Percentiles rank a stretch among this genome's conserved stretches.
These are phyloP conservation scores for Whitmania pigra DNA, from an alignment of 1,140 invertebrate species.

Conservation along the genomic window DNA sequence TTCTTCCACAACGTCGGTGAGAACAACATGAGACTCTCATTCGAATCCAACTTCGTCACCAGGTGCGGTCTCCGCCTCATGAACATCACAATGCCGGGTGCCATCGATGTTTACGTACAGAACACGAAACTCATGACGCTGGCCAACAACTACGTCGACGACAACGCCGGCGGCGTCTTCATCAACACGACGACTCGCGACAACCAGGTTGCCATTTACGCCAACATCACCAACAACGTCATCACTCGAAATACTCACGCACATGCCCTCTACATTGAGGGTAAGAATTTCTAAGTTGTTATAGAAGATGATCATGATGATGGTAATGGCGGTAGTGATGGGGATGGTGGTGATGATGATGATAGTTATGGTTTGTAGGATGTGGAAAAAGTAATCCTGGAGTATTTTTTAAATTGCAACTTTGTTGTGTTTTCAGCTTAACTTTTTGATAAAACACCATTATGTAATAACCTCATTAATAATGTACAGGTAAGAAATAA, in stretches of 20 bases:
- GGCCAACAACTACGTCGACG: constrained; percentile 32
- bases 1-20: constrained; percentile 70
- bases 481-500: too few relatives aligned
- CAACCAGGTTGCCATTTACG: constrained; percentile 49
- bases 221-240: constrained; percentile 81
- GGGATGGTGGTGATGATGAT: too few relatives aligned
- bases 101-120: constrained; percentile 66
- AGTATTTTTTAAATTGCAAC: too few relatives aligned
- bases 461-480: too few relatives aligned
- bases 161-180: constrained; percentile 34
- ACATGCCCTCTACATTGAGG: constrained; percentile 65
- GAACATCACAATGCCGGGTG: constrained; percentile 11
- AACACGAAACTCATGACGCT: constrained; percentile 67
- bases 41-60: constrained; percentile 75
- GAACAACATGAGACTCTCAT: constrained; percentile 77
- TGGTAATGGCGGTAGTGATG: too few relatives aligned
- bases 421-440: too few relatives aligned
- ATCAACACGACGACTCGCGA: constrained; percentile 31
- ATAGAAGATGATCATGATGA: not conserved
- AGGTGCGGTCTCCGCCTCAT: constrained; percentile 58
- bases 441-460: too few relatives aligned
- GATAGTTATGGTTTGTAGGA: too few relatives aligned
- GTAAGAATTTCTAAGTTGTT: constrained; percentile 34
- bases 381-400: too few relatives aligned
- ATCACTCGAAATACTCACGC: constrained; percentile 74